Percentiles rank a stretch among this genome's conserved stretches.
phyloP scores from a whole-genome alignment of 2,113 vertebrate species.

The Excalfactoria chinensis region DNA sequence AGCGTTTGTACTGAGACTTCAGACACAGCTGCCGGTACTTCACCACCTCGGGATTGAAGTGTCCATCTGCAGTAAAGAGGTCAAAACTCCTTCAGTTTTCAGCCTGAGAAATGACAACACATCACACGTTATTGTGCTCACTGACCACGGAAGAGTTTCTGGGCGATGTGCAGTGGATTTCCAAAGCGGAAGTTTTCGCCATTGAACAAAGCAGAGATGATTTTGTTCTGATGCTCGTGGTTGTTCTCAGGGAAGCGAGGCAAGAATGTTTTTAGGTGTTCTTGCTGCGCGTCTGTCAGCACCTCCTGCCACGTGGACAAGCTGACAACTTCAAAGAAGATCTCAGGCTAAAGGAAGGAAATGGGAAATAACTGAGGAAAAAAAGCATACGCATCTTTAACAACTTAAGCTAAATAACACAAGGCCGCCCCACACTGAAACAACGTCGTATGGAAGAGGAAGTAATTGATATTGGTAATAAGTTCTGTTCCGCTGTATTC shows the following conservation, averaged over 20 bases:
- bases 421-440: fast-evolving
- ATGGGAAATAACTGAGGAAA: not conserved
- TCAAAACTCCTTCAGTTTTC: not conserved
- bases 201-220: constrained; percentile 85
- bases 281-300: constrained; percentile 87
- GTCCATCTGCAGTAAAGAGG: constrained; percentile 83
- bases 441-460: fast-evolving
- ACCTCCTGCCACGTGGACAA: constrained; percentile 92
- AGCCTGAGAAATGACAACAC: fast-evolving
- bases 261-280: constrained; percentile 92
- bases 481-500: not conserved
- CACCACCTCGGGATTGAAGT: constrained; percentile 97
- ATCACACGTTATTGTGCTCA: fast-evolving
- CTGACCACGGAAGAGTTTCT: constrained; percentile 94
- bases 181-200: constrained; percentile 92
- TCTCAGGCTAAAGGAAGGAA: constrained; percentile 84
- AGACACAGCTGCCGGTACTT: constrained; percentile 94
- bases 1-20: constrained; percentile 93
- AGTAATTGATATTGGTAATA: not conserved
- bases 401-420: not conserved
- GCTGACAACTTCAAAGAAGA: constrained; percentile 96
- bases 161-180: constrained; percentile 93
- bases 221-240: constrained; percentile 82
- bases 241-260: constrained; percentile 88
- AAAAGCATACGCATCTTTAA: not conserved